Percentiles rank a stretch among this genome's conserved stretches.
Conservation (phyloP, 2,888 invertebrate species). For the Rhyacophila evoluta region DNA sequence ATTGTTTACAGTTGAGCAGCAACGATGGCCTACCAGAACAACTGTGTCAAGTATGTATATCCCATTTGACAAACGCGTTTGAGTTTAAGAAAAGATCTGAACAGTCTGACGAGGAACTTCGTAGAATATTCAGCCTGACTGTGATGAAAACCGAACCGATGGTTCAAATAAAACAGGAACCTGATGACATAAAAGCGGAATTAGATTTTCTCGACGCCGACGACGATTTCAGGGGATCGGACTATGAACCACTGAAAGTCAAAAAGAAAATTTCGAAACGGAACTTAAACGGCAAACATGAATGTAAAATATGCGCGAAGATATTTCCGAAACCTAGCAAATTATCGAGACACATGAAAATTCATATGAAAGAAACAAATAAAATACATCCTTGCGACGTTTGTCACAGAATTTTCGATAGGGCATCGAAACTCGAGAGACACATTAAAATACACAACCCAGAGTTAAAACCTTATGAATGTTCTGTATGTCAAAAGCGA, state of each 20-base stretch:
- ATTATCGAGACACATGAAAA: constrained; percentile 46
- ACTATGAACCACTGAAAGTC: constrained; percentile 50
- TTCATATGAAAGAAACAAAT: constrained; percentile 40
- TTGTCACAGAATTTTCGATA: constrained; percentile 51
- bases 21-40: constrained; percentile 52
- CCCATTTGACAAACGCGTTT: constrained; percentile 40
- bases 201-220: constrained; percentile 43
- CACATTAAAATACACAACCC: constrained; percentile 52
- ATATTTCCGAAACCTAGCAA: constrained; percentile 50
- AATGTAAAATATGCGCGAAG: constrained; percentile 47
- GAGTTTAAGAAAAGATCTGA: constrained; percentile 51
- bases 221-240: constrained; percentile 51
- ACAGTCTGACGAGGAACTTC: constrained; percentile 42
- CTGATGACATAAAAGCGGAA: constrained; percentile 52
- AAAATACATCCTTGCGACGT: constrained; percentile 50
- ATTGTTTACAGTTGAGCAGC: constrained; percentile 43
- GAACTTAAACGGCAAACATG: constrained; percentile 33
- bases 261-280: constrained; percentile 48
- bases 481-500: constrained; percentile 44
- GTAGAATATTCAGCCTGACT: constrained; percentile 37
- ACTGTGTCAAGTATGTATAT: constrained; percentile 47
- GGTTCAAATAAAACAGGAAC: constrained; percentile 51
- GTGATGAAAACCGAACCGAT: constrained; percentile 34
- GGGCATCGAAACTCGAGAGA: constrained; percentile 51
- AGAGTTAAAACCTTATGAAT: constrained; percentile 49